Percentiles rank a stretch among this genome's conserved stretches.
Conservation (phyloP, 2,797 vertebrate genomes). For the Cuniculus paca region DNA sequence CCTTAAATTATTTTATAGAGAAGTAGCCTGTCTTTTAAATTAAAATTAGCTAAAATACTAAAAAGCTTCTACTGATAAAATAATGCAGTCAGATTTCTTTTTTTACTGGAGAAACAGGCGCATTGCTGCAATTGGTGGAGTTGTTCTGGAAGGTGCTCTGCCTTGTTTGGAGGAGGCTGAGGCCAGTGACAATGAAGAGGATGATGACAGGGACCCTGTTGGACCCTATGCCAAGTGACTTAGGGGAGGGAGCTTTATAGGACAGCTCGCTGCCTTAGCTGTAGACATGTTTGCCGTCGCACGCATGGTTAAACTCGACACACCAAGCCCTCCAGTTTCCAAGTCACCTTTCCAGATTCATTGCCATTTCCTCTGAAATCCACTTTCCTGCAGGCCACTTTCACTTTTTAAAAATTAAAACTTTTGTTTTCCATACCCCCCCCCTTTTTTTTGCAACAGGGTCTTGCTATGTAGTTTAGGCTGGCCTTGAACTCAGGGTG, state of each 20-base stretch:
- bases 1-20: constrained; percentile 27
- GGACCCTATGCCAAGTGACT: not conserved
- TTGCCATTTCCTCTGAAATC: not conserved
- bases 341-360: not conserved
- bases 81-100: not conserved
- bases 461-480: not conserved
- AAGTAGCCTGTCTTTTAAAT: not conserved
- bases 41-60: constrained; percentile 42
- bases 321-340: not conserved
- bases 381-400: not conserved
- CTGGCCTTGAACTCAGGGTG: not conserved
- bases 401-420: not conserved
- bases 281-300: not conserved
- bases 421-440: no score
- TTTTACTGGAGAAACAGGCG: not conserved
- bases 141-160: not conserved
- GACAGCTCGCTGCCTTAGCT: not conserved
- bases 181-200: not conserved
- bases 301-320: rapidly evolving
- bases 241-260: not conserved
- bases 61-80: not conserved
- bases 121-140: not conserved
- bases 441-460: not conserved
- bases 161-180: not conserved
- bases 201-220: not conserved